These are phyloP conservation scores for Drosophila obscura DNA, from an alignment of 1,140 invertebrate species.

Conservation along the genomic window DNA sequence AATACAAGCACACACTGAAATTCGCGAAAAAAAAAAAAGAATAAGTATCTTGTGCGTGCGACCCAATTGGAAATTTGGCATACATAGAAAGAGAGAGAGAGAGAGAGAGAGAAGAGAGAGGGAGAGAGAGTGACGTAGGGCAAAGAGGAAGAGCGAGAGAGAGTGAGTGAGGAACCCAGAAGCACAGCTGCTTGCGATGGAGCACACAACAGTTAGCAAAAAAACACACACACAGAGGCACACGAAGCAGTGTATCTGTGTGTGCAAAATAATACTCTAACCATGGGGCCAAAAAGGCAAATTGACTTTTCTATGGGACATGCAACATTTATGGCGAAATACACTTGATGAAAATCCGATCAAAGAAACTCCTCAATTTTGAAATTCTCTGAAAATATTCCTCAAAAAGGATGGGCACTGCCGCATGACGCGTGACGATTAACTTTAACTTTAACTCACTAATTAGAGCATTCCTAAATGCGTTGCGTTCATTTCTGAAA, in stretches of 20 bases:
- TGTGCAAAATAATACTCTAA: constrained; percentile 34
- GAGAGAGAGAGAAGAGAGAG: not conserved
- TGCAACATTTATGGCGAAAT: too few relatives aligned
- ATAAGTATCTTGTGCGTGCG: constrained; percentile 66
- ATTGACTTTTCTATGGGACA: not conserved
- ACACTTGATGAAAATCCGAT: too few relatives aligned
- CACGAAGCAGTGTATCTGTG: constrained; percentile 5
- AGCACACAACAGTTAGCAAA: not conserved
- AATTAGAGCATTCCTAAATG: constrained; percentile 7
- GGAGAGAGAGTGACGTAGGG: not conserved
- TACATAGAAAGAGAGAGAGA: constrained; percentile 35
- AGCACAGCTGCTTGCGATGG: constrained; percentile 20
- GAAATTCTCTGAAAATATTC: too few relatives aligned
- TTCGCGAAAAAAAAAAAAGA: constrained; percentile 45
- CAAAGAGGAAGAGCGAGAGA: not conserved
- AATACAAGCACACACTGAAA: constrained; percentile 40
- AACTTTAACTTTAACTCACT: not conserved
- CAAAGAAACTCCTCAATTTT: too few relatives aligned
- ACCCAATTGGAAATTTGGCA: constrained; percentile 77
- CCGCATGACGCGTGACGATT: too few relatives aligned
- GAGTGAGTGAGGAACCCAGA: constrained; percentile 12
- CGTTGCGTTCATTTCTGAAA: not conserved
- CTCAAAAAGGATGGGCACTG: too few relatives aligned
- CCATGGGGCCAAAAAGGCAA: not conserved
- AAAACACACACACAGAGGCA: constrained; percentile 16